Conservation (phyloP, 2,113 vertebrate genomes). For the western clawed frog (Xenopus tropicalis) region UCB_Xtro_10.0 CM004446.2:114631501-114632000, state of each 20-base stretch:
- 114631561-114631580: conserved; percentile 56
- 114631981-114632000: too few relatives aligned
- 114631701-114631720: background rate
- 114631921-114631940: too few relatives aligned
- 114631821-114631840: too few relatives aligned
- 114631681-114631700: conserved; percentile 39
- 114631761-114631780: background rate
- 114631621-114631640: conserved; percentile 39
- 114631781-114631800: background rate
- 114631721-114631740: background rate
- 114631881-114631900: background rate
- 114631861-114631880: background rate
- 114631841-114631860: too few relatives aligned
- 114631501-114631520: conserved; percentile 36
- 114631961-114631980: too few relatives aligned
- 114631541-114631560: conserved; percentile 48
- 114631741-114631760: background rate
- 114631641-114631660: conserved; percentile 41
- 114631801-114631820: too few relatives aligned
- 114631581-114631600: conserved; percentile 52
- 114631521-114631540: conserved; percentile 35
- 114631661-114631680: conserved; percentile 45
- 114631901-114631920: background rate
- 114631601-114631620: background rate
- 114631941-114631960: too few relatives aligned